Percentiles rank a stretch among this genome's conserved stretches.
These are phyloP conservation scores for Ailuropoda melanoleuca DNA, from an alignment of 2,113 vertebrate genomes.

Conservation along the genomic window DNA sequence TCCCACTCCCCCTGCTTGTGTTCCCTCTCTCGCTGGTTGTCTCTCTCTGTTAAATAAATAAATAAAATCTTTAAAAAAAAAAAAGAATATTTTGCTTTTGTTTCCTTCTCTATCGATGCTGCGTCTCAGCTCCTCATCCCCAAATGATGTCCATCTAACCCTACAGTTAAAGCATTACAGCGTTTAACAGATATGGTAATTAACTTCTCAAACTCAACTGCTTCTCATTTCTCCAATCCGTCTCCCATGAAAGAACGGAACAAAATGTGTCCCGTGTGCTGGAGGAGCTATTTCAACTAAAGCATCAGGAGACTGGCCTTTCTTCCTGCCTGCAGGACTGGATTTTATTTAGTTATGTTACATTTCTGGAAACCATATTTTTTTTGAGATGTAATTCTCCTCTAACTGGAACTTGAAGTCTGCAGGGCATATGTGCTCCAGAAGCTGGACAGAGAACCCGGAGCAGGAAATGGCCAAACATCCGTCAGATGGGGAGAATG, in stretches of 20 bases:
- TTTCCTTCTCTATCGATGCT: not conserved
- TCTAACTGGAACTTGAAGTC: conserved; percentile 41
- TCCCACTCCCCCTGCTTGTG: no score
- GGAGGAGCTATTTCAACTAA: not conserved
- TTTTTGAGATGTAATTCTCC: conserved; percentile 20
- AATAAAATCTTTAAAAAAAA: no score
- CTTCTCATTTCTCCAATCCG: conserved; percentile 31
- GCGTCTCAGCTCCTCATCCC: not conserved
- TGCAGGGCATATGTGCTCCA: conserved; percentile 35
- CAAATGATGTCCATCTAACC: not conserved
- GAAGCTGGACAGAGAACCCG: not conserved
- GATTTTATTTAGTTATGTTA: conserved; percentile 54
- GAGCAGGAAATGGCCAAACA: conserved; percentile 39
- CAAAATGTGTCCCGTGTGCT: not conserved
- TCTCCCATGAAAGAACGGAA: conserved; percentile 38
- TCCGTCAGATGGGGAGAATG: not conserved
- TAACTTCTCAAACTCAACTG: conserved; percentile 46
- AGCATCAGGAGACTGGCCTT: not conserved
- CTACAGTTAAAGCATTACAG: conserved; percentile 9
- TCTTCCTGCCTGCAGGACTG: conserved; percentile 3
- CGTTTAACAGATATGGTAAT: conserved; percentile 26
- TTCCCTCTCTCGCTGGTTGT: no score
- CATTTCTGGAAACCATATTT: conserved; percentile 49
- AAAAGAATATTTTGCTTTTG: conserved; percentile 26
- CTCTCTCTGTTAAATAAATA: no score